Conservation (phyloP, 2,113 vertebrate genomes). For the Seriola quinqueradiata region DNA sequence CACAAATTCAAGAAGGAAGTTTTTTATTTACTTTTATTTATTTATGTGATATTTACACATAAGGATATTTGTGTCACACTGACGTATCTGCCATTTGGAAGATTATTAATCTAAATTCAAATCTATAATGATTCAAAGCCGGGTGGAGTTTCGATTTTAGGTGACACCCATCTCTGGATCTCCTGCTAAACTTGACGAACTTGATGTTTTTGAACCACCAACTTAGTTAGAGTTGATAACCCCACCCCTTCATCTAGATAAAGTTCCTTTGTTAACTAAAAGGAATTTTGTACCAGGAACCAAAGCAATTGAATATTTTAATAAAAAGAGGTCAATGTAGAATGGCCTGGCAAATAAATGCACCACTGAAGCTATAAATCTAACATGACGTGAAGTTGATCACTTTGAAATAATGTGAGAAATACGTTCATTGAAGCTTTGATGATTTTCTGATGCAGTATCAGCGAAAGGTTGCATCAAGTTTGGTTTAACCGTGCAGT, state of each 20-base stretch:
- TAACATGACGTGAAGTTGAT: background rate
- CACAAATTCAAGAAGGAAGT: background rate
- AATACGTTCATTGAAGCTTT: no score
- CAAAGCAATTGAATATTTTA: background rate
- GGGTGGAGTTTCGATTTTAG: background rate
- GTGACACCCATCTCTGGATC: background rate
- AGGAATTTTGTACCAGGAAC: background rate
- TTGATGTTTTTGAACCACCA: background rate
- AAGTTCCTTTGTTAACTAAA: background rate
- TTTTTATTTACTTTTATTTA: background rate
- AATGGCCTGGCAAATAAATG: background rate
- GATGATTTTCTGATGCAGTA: background rate
- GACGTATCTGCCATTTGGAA: background rate
- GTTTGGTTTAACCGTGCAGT: background rate
- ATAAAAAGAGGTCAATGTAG: background rate
- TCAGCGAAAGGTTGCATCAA: slow-evolving; percentile 8
- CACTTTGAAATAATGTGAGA: background rate
- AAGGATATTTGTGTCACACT: background rate
- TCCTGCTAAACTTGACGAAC: background rate
- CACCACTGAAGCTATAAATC: background rate
- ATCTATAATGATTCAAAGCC: background rate
- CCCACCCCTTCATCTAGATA: background rate
- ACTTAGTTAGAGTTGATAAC: background rate
- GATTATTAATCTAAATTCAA: background rate
- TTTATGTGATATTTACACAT: background rate